These are phyloP conservation scores for Athripsodes cinereus DNA, from an alignment of 2,888 invertebrate genomes.

Conservation along the genomic window DNA sequence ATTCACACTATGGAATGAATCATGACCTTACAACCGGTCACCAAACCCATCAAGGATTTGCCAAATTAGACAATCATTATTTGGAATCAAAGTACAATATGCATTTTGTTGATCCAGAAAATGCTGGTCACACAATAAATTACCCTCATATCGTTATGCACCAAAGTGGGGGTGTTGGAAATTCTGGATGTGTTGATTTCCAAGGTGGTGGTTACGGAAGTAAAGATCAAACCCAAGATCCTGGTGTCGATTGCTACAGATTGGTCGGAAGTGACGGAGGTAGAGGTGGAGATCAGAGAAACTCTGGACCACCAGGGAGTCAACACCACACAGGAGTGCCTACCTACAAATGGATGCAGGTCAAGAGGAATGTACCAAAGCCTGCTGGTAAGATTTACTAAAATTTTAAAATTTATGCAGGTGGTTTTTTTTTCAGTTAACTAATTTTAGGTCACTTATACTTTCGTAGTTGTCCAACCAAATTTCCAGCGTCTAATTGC, in stretches of 20 bases:
- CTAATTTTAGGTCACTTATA: too few species aligned
- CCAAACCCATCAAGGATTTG: conserved; percentile 38
- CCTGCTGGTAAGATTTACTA: conserved; percentile 69
- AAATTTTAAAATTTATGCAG: too few species aligned
- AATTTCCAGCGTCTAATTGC: too few species aligned
- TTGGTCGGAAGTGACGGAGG: conserved; percentile 31
- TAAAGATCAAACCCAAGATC: conserved; percentile 49
- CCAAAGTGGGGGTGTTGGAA: conserved; percentile 22
- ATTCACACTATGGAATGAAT: conserved; percentile 34
- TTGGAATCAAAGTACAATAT: conserved; percentile 50
- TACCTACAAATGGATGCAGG: conserved; percentile 99
- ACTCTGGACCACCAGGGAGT: conserved; percentile 4
- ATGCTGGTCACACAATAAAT: conserved; percentile 30
- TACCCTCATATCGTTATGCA: conserved; percentile 36
- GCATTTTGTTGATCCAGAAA: conserved; percentile 38
- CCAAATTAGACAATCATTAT: conserved; percentile 46
- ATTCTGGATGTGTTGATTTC: conserved; percentile 36
- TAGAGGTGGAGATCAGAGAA: conserved; percentile 27
- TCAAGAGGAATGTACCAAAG: conserved; percentile 93
- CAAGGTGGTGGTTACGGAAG: conserved; percentile 55
- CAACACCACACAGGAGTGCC: conserved; percentile 60
- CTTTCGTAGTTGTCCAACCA: too few species aligned
- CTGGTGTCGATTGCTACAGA: conserved; percentile 37
- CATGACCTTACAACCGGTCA: conserved; percentile 38
- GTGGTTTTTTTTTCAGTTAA: too few species aligned